Conservation (phyloP, 2,888 invertebrate genomes). For the Drosophila kanekoi region DNA sequence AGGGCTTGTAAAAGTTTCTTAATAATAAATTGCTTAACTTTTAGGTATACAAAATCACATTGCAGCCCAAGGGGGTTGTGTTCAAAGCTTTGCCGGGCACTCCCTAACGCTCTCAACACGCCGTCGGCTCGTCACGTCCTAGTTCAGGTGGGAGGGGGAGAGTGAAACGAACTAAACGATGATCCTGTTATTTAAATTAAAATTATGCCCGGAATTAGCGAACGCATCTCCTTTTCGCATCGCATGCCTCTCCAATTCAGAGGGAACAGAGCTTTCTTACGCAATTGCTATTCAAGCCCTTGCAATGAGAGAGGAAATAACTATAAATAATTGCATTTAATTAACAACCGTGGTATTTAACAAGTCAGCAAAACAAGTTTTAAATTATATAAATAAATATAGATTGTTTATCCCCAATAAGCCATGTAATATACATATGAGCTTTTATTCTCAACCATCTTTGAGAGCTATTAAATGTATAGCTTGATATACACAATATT, state of each 20-base stretch:
- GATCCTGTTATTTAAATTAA: conserved; percentile 56
- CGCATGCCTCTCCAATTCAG: conserved; percentile 3
- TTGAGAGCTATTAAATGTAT: no score
- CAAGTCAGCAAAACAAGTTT: no score
- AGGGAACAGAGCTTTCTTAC: not conserved
- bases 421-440: no score
- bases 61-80: conserved; percentile 19
- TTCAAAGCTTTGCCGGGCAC: conserved; percentile 9
- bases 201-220: conserved; percentile 40
- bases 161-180: conserved; percentile 30
- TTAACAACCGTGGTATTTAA: not conserved
- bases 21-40: conserved; percentile 79
- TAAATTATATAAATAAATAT: no score
- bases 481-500: no score
- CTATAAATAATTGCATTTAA: not conserved
- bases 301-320: conserved; percentile 2
- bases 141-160: not conserved
- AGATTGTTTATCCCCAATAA: no score
- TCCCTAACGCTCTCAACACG: conserved; percentile 49
- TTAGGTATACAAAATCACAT: conserved; percentile 73
- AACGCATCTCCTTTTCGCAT: conserved; percentile 7
- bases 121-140: conserved; percentile 57
- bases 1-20: conserved; percentile 68
- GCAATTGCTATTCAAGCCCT: conserved; percentile 13
- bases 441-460: no score